Evolutionary conservation across 1,140 invertebrate genomes (phyloP).

Genomic region (Megathymus violae): DNA sequence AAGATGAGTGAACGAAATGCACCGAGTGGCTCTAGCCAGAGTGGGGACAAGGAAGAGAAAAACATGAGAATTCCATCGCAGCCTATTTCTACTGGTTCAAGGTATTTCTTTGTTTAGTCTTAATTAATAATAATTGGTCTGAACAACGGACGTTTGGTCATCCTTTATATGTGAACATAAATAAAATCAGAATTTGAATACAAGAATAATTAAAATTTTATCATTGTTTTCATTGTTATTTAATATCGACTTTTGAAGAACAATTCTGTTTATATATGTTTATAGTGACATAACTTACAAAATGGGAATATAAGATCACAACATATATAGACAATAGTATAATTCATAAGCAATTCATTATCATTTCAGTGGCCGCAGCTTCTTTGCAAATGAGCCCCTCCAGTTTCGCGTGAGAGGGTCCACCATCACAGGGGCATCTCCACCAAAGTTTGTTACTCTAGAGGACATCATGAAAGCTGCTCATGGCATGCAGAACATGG

Average conservation of each 20-base stretch:
- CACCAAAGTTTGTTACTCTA: conserved; percentile 94
- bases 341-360: too few relatives aligned
- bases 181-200: too few relatives aligned
- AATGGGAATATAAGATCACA: too few relatives aligned
- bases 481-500: conserved; percentile 96
- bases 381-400: conserved; percentile 70
- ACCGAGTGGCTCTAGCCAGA: conserved; percentile 55
- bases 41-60: conserved; percentile 55
- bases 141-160: too few relatives aligned
- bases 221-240: too few relatives aligned
- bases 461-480: conserved; percentile 96
- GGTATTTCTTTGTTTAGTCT: conserved; percentile 34
- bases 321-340: too few relatives aligned
- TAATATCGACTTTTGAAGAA: too few relatives aligned
- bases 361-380: conserved; percentile 46
- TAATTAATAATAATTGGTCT: too few relatives aligned
- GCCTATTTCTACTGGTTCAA: conserved; percentile 64
- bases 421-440: conserved; percentile 87
- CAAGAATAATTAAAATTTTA: conserved; percentile 1
- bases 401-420: conserved; percentile 79
- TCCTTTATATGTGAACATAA: too few relatives aligned
- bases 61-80: conserved; percentile 55
- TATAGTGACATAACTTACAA: too few relatives aligned
- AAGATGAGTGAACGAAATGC: conserved; percentile 67
- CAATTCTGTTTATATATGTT: too few relatives aligned